Base-by-base conservation (phyloP, 2,888 invertebrate genomes). In the Ophion ellenae region DNA sequence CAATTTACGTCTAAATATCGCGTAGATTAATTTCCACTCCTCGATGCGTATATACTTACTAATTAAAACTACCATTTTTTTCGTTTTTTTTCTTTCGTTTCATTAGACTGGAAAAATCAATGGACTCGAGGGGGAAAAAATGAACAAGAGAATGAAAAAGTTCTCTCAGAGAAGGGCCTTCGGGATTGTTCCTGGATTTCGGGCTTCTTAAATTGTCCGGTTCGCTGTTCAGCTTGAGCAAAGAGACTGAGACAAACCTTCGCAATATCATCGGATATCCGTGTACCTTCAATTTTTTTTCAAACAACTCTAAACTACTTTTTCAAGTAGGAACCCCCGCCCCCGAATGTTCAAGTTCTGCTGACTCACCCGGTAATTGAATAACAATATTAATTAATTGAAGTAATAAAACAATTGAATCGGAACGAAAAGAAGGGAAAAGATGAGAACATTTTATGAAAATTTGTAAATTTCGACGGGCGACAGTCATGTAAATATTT, bases 201-300 rank as follows among this genome's bases (percentile, higher is more conserved):
- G 32, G 2, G 32, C 32, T 32, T 32, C 3, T 32, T 32, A 0
- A 32, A 32, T 32, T 32, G 2, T 4, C 32, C 32, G 32, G 3
- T 32, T 32, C 4, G 32, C 32, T 75, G 73, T 74, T 67, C 61
- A 67, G 66, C 77, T 28, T 90, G 89, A 91, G 90, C 90, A 91
- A 91, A 91, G 91, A 91, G 91, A 91, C 87, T 32, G 32, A 32
- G 32, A 4, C 90, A 86, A 89, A 90, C 85, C 85, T 84, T 87
- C 86, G 84, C 83, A 77, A 77, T 61, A 85, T 87, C 86, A 84
- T 88, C 83, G 87, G 80, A 84, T 81, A 85, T 89, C 83, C 88
- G 88, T 85, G 83, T 89, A 32, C 32, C 4, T 32, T 32, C 4
- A 32, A 4, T 4, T 4, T 32, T 32, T 28, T 32, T 32, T 24